phyloP scores from a whole-genome alignment of 2,113 vertebrate species.

The Zosterops lateralis region DNA sequence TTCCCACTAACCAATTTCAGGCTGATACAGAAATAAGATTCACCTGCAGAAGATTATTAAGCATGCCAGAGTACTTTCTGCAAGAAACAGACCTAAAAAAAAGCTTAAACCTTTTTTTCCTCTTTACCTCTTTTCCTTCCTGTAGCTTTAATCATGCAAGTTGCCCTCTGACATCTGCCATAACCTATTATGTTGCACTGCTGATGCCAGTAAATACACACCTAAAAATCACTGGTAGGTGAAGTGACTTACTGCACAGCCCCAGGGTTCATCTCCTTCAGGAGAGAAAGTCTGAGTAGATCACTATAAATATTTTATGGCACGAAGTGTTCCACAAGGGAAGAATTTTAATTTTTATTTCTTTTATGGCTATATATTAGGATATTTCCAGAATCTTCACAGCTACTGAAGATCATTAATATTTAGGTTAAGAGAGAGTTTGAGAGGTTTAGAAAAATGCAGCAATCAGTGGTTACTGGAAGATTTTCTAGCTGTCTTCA shows the following conservation, averaged over 20 bases:
- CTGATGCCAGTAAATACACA: constrained; percentile 3
- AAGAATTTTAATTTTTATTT: not conserved
- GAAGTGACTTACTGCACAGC: not conserved
- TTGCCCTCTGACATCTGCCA: constrained; percentile 21
- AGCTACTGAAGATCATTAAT: not conserved
- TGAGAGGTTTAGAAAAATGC: not conserved
- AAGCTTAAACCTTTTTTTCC: not conserved
- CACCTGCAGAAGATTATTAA: not conserved
- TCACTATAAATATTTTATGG: constrained; percentile 10
- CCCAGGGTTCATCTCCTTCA: not conserved
- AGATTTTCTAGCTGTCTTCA: not conserved
- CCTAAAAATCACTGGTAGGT: constrained; percentile 16
- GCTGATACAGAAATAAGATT: not conserved
- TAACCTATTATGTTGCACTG: not conserved
- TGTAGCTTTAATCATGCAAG: not conserved
- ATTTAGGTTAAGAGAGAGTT: not conserved
- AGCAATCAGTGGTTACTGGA: not conserved
- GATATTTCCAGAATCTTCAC: not conserved
- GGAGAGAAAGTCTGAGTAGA: not conserved
- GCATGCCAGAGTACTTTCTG: not conserved
- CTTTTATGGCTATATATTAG: not conserved
- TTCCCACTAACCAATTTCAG: not conserved
- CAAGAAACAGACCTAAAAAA: not conserved
- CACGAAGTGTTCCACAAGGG: accelerated
- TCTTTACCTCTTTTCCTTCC: not conserved